Base-by-base conservation (phyloP, 2,113 vertebrate species). In the Psittacara wagleri region DNA sequence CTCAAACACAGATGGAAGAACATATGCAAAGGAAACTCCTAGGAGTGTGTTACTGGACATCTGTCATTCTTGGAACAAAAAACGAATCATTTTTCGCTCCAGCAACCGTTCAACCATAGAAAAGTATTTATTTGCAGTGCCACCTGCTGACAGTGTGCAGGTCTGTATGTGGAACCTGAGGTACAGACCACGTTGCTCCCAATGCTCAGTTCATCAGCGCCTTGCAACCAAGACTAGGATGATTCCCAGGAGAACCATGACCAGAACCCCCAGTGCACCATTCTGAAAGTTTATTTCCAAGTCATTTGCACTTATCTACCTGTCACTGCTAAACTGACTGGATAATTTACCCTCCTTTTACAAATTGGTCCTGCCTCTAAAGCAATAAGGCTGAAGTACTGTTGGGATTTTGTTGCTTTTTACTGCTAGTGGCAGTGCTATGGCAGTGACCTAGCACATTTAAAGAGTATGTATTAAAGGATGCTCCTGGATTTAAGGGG, bases 1-100 rank as follows among this genome's bases (percentile, higher is more conserved):
- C 97, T 98, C 97, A 97, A 98, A 98, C 97, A 97, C 98, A 98
- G 97, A 98, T 97, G 98, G 98, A 95, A 95, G 94, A 98, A 95
- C 98, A 98, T 98, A 98, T 98, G 98, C 95, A 97, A 96, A 97
- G 97, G 94, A 96, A 97, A 97, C 95, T 97, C 97, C 82, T 90
- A 94, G 91, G 96, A 96, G 89, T 90, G 96, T 97, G 98, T 95
- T 96, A 97, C 88, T 81, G 96, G 97, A 97, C 98, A 98, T 98
- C 98, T 98, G 98, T 97, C 97, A 84, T 92, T 93, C 94, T 88
- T 97, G 95, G 97, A 97, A 97, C 91, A 95, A 84, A 63, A 91
- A 77, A 2, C 39, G 27, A 73, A 86, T 59, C 76, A 24, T 78
- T 83, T 83, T 85, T 81, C 54, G 61, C 46, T 23, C 54, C 78